Evolutionary conservation across 2,797 vertebrate genomes (phyloP), one percentile per base, ranked within the genome.

Genomic region (Sebastes steindachneri): DNA sequence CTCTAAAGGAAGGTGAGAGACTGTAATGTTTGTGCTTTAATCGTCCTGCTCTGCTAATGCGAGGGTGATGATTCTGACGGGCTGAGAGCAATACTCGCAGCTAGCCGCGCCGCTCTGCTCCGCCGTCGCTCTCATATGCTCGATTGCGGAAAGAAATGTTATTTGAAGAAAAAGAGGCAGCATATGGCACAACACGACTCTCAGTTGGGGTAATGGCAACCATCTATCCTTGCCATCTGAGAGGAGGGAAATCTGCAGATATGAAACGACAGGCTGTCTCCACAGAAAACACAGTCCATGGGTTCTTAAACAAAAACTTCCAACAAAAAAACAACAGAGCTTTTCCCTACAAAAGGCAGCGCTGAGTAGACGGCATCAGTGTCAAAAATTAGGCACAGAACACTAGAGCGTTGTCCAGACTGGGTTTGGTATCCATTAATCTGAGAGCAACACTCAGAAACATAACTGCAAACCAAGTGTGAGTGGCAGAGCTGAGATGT

Each of bases 131-230:
- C 67, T 68, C 55, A 35, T 12, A 11, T 45, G 65, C 73, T 23
- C 2, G 31, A 68, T 21, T 21, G 71, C 69, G 66, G 63, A 82
- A 80, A 73, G 67, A 80, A 83, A 77, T 67, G 72, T 80, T 75
- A 80, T 82, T 80, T 77, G 73, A 85, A 79, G 82, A 77, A 73
- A 91, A 92, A 84, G 17, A 70, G 55, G 79, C 73, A 77, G 82
- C 92, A 92, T 91, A 92, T 89, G 91, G 89, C 79, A 53, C 68
- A 69, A 75, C 81, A 64, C n/a, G 75, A 84, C 73, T 87, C 91
- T 81, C 86, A 54, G 88, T 74, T 28, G 73, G 87, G 62, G 74
- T 82, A 91, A 89, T 87, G 77, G 88, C 84, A 88, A 78, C 65
- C 79, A 89, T 93, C 87, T 85, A 89, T 91, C 84, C 37, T 68